Evolutionary conservation across 2,888 invertebrate genomes (phyloP), one percentile per base, ranked within the genome.

Genomic region (Drosophila planitibia): DNA sequence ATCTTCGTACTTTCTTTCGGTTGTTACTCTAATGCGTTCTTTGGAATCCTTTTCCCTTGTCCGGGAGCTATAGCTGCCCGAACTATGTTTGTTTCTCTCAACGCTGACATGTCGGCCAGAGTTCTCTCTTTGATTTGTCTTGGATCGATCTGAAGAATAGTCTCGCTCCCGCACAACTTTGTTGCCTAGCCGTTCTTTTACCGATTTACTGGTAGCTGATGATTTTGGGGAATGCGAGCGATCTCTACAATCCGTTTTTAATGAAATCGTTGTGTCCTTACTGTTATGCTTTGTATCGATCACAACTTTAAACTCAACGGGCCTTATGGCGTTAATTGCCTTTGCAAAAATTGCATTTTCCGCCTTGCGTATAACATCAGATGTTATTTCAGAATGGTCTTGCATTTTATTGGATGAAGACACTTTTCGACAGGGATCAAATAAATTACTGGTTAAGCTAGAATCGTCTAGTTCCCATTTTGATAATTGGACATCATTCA

Each of bases 391-490:
- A 65, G 95, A 95, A 10, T 94, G 94, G 1, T 87, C 89, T n/a
- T 86, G 74, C 5, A 35, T 59, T 59, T 79, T 94, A 1, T 94
- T 94, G 41, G 94, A 93, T 22, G 94, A 19, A 14, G 39, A 93
- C 32, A 94, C 93, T 85, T 94, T 95, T 25, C 69, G 74, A 25
- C 68, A 75, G 25, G 94, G 94, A 0, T 94, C 95, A 61, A 94
- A 94, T 74, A 51, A 78, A 77, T 71, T 93, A 91, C 71, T 94
- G 33, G 51, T 94, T 49, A 96, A 95, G 62, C 96, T 96, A 51
- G 96, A 96, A 28, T 97, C 95, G 93, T 98, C 98, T 96, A 98
- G 97, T 37, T 98, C 98, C 98, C 98, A 98, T 93, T 98, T 98
- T 1, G 98, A 98, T 60, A 96, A 94, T 90, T 96, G 97, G 0